These are phyloP conservation scores for Fragum sueziense DNA, from an alignment of 2,888 invertebrate genomes.

Conservation along the genomic window DNA sequence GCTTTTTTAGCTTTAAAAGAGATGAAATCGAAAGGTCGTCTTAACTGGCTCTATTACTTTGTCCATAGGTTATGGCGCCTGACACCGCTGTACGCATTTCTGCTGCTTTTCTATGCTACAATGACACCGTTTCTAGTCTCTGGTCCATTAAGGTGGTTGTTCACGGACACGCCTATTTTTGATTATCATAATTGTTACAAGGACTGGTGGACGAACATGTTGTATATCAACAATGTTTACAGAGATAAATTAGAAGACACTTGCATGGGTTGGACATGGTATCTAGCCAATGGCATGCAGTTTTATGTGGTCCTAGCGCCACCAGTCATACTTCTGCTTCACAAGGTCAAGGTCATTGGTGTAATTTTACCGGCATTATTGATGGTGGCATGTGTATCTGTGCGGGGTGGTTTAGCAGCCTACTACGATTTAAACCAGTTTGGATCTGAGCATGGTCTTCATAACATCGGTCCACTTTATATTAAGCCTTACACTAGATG, in stretches of 20 bases:
- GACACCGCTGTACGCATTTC: slow-evolving; percentile 57
- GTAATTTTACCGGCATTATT: slow-evolving; percentile 15
- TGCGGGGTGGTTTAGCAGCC: slow-evolving; percentile 3
- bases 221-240: slow-evolving; percentile 76
- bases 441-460: slow-evolving; percentile 23
- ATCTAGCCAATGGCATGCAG: slow-evolving; percentile 76
- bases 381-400: slow-evolving; percentile 22
- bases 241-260: slow-evolving; percentile 42
- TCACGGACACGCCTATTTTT: slow-evolving; percentile 9
- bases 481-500: slow-evolving; percentile 82
- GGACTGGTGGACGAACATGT: slow-evolving; percentile 76
- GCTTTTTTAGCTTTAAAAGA: slow-evolving; percentile 44
- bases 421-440: slow-evolving; percentile 36
- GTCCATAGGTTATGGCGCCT: slow-evolving; percentile 66
- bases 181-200: slow-evolving; percentile 53
- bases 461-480: slow-evolving; percentile 66
- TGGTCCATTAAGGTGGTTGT: slow-evolving; percentile 54
- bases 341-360: slow-evolving; percentile 27
- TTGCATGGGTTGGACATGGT: slow-evolving; percentile 72
- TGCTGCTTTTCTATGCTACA: slow-evolving; percentile 43
- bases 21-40: slow-evolving; percentile 22
- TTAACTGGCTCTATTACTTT: slow-evolving; percentile 49
- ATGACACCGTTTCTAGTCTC: slow-evolving; percentile 36
- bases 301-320: slow-evolving; percentile 68
- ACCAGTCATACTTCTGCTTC: slow-evolving; percentile 36